Evolutionary conservation across 2,113 vertebrate genomes (phyloP).

Genomic region (Triplophysa dalaica): DNA sequence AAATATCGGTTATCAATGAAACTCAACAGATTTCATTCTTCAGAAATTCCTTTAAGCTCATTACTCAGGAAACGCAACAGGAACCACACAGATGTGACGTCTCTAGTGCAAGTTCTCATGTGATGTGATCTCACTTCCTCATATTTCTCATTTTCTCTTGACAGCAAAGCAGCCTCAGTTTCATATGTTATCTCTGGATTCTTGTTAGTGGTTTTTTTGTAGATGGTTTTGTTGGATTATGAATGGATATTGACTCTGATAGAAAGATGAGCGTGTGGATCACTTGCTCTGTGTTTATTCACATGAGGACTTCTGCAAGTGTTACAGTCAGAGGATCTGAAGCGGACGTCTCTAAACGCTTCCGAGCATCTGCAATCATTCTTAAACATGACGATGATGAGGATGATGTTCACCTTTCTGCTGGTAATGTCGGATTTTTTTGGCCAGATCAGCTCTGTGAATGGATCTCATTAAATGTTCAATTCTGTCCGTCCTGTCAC

Average conservation of each 20-base stretch:
- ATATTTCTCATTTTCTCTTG: no score
- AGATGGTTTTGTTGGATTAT: no score
- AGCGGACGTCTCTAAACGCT: neutral
- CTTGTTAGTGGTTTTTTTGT: no score
- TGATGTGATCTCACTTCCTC: no score
- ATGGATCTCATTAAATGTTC: conserved; percentile 79
- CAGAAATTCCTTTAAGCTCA: neutral
- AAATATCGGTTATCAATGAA: neutral
- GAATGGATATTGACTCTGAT: no score
- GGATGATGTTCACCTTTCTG: conserved; percentile 71
- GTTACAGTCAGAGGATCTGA: no score
- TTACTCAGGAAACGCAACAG: neutral
- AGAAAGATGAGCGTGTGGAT: no score
- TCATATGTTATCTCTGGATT: no score
- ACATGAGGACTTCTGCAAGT: no score
- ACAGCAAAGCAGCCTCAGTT: neutral
- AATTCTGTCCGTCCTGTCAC: conserved; percentile 79
- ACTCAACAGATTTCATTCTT: neutral
- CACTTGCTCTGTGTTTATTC: no score
- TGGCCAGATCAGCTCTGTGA: conserved; percentile 82
- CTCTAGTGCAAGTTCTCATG: no score
- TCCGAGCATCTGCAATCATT: no score
- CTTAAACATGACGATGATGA: neutral
- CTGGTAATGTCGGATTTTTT: conserved; percentile 78
- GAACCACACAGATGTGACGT: neutral